Evolutionary conservation across 2,797 vertebrate species (phyloP).

Genomic region (Enteromius unitaeniatus): DNA sequence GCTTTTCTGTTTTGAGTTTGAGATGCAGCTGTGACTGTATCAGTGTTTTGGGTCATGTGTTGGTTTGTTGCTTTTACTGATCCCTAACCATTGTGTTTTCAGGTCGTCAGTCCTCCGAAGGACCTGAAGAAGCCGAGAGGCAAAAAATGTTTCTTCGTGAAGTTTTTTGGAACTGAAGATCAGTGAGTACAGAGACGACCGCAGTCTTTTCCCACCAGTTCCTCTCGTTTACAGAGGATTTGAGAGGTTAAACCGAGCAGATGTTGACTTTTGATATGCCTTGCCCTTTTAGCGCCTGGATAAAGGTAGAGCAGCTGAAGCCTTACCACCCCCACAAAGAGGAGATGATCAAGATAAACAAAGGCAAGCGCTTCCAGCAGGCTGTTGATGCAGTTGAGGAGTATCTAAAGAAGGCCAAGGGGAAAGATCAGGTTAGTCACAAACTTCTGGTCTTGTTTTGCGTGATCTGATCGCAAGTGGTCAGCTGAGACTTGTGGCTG

Average conservation of each 20-base stretch:
- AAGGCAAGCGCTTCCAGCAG: slow-evolving; percentile 98
- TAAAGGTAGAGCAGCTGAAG: slow-evolving; percentile 98
- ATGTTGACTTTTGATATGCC: slow-evolving; percentile 13
- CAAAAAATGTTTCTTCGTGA: slow-evolving; percentile 99
- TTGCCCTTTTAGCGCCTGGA: slow-evolving; percentile 88
- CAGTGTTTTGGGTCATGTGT: neutral
- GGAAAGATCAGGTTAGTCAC: slow-evolving; percentile 89
- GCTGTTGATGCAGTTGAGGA: slow-evolving; percentile 97
- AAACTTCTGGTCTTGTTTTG: neutral
- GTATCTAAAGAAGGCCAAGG: slow-evolving; percentile 94
- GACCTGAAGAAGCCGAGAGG: slow-evolving; percentile 97
- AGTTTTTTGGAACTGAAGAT: slow-evolving; percentile 99
- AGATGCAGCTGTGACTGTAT: neutral
- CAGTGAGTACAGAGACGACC: slow-evolving; percentile 84
- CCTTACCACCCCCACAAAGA: slow-evolving; percentile 97
- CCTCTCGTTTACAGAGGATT: neutral
- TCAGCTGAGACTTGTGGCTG: neutral
- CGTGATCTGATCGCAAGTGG: neutral
- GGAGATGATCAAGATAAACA: slow-evolving; percentile 99
- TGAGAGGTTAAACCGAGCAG: too few relatives aligned
- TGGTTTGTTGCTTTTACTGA: neutral
- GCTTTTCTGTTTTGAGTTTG: neutral
- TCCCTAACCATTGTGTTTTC: slow-evolving; percentile 53
- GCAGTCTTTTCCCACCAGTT: neutral
- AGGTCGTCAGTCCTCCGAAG: slow-evolving; percentile 97